phyloP scores from a whole-genome alignment of 2,797 vertebrate genomes.

The Eulemur mongoz region DNA sequence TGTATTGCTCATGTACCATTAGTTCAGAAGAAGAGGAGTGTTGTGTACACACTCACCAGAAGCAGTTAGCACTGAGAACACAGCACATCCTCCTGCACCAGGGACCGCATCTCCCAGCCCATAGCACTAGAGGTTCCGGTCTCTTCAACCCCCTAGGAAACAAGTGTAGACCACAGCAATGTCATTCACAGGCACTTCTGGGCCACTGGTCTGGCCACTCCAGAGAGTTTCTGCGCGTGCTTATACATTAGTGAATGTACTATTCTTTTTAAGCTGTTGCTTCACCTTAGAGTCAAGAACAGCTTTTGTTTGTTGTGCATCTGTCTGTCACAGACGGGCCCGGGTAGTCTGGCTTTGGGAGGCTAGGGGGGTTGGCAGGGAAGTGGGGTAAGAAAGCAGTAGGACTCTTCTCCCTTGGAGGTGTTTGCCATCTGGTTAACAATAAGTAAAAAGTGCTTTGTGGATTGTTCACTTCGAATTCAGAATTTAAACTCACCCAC shows the following conservation, averaged over 20 bases:
- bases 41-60: neutral
- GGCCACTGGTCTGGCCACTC: neutral
- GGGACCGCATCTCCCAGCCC: no score
- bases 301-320: neutral
- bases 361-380: no score
- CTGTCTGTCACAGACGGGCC: fast-evolving
- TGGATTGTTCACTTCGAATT: neutral
- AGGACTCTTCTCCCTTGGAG: neutral
- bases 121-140: fast-evolving
- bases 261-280: neutral
- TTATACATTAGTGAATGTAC: no score
- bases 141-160: neutral
- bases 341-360: neutral
- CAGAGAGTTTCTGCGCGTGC: neutral
- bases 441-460: neutral
- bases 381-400: no score
- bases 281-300: neutral
- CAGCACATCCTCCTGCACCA: fast-evolving
- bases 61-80: fast-evolving
- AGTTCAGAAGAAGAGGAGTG: neutral
- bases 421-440: neutral
- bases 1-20: neutral
- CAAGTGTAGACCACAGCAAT: neutral
- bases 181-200: neutral
- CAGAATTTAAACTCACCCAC: neutral